These are phyloP conservation scores for Mesoligia furuncula DNA, from an alignment of 2,888 invertebrate genomes.

Conservation along the genomic window DNA sequence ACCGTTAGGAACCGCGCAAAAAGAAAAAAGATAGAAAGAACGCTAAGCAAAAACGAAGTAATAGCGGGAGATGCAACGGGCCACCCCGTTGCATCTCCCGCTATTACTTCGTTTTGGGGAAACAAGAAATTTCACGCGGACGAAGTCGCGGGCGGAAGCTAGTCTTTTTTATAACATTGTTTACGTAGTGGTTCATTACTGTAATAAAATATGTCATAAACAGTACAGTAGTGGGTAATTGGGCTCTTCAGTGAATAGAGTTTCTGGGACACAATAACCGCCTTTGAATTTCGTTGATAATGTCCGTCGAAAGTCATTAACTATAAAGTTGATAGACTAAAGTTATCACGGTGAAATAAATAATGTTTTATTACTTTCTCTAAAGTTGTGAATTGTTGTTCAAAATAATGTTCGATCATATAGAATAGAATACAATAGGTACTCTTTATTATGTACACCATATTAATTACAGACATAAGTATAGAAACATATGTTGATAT, in stretches of 20 bases:
- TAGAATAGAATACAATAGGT: too few species aligned
- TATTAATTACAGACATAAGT: too few species aligned
- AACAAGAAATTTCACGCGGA: too few species aligned
- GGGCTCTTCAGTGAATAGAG: conserved; percentile 54
- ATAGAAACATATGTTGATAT: too few species aligned
- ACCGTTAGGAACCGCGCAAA: too few species aligned
- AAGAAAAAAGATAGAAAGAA: too few species aligned
- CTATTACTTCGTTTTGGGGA: too few species aligned
- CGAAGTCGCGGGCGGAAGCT: too few species aligned
- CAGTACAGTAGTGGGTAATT: conserved; percentile 48
- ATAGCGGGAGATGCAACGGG: too few species aligned
- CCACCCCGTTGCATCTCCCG: too few species aligned
- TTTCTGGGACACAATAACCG: conserved; percentile 46
- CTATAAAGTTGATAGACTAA: conserved; percentile 31
- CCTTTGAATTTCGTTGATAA: conserved; percentile 54
- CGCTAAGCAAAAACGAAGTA: too few species aligned
- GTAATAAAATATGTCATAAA: conserved; percentile 61
- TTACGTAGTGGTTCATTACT: conserved; percentile 36
- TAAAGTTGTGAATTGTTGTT: not conserved
- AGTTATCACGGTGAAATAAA: conserved; percentile 34
- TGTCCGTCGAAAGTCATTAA: conserved; percentile 42
- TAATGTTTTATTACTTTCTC: conserved; percentile 36
- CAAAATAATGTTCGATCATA: not conserved
- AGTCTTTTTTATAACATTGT: not conserved
- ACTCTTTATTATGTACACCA: too few species aligned